Evolutionary conservation across 1,140 invertebrate genomes (phyloP), one percentile per base, ranked within the genome.

Genomic region (Drosophila willistoni): DNA sequence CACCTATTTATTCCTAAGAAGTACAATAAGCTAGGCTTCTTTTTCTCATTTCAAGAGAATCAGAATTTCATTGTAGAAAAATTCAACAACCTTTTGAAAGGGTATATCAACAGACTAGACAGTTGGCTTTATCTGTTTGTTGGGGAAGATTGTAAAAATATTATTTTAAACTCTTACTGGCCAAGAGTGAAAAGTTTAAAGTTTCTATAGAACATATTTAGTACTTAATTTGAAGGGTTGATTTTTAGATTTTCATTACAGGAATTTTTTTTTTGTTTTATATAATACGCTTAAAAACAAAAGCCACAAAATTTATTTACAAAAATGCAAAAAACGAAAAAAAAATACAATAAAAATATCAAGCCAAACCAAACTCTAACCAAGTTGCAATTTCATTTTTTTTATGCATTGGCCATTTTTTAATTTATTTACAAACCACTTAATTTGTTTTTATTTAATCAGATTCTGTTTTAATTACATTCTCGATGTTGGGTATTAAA

Each of bases 381-480:
- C 39, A 42, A 3, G 7, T 68, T 74, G 36, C 36, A 12, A 39
- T 39, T 74, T 72, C 22, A 4, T 25, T 25, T 60, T 56, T 44
- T 36, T n/a, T 42, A 33, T 55, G 39, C 47, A 47, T 56, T 71
- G 68, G 57, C 56, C 44, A 70, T 65, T 69, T 76, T 87, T 72
- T 68, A 87, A 91, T 90, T 91, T 91, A 91, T 91, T 91, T 91
- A 91, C 90, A 84, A 91, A 91, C 90, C 90, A 81, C 90, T 91
- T 91, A 91, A 91, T 91, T 91, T 91, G 82, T 91, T 91, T 89
- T 86, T 91, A 90, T 91, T 85, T 85, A 85, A 85, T 85, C 82
- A 78, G 82, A 85, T 85, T 91, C 77, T 87, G 79, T 74, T 80
- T 91, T 91, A 90, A 91, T 91, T 91, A 91, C 81, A 87, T 81